Percentiles rank a stretch among this genome's conserved stretches.
phyloP scores from a whole-genome alignment of 1,140 invertebrate genomes.

The Scaptomyza hsui region DNA sequence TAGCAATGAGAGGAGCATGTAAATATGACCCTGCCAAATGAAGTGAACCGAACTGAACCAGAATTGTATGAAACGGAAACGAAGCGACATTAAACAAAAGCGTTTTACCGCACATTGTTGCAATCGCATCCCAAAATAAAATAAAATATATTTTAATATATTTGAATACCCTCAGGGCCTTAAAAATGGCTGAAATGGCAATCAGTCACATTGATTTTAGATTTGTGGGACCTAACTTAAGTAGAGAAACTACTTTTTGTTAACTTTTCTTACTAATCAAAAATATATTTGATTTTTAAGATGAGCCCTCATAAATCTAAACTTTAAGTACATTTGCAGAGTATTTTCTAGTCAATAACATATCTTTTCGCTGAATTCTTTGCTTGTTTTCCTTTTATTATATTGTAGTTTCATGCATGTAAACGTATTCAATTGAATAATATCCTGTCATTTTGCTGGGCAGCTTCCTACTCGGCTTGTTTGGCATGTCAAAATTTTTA shows the following conservation, averaged over 20 bases:
- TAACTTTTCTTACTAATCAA: too few species aligned
- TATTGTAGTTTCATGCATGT: slow-evolving; percentile 80
- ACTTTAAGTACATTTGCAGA: neutral
- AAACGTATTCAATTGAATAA: slow-evolving; percentile 83
- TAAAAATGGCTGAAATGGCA: too few species aligned
- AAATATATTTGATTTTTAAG: too few species aligned
- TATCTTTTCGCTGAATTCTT: too few species aligned
- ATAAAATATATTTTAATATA: slow-evolving; percentile 36
- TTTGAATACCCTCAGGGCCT: slow-evolving; percentile 15
- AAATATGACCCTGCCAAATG: slow-evolving; percentile 44
- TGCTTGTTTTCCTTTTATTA: slow-evolving; percentile 55
- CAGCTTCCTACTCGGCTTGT: slow-evolving; percentile 23
- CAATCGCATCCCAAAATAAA: slow-evolving; percentile 23
- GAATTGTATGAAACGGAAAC: slow-evolving; percentile 24
- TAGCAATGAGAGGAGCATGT: slow-evolving; percentile 41
- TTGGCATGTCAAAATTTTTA: slow-evolving; percentile 76
- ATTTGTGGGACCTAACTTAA: too few species aligned
- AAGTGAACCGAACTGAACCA: slow-evolving; percentile 9
- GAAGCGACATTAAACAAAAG: slow-evolving; percentile 46
- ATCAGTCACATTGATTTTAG: too few species aligned
- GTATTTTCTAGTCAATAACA: slow-evolving; percentile 1
- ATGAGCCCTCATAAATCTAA: too few species aligned
- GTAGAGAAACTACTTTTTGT: too few species aligned
- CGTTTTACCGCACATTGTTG: slow-evolving; percentile 38
- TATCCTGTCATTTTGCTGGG: slow-evolving; percentile 78